phyloP scores from a whole-genome alignment of 2,888 invertebrate genomes.

The Sturmia bella region DNA sequence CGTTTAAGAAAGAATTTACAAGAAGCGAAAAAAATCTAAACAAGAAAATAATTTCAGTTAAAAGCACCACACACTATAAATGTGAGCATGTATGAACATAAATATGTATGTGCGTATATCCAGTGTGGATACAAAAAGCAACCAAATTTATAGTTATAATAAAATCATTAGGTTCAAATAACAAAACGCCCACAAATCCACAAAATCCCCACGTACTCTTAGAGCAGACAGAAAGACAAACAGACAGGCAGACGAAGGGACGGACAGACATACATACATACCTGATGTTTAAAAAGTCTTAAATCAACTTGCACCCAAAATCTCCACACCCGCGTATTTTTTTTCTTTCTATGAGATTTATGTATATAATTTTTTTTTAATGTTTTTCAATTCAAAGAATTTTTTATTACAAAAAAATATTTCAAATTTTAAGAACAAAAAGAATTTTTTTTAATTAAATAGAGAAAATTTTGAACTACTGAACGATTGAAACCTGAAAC shows the following conservation, averaged over 20 bases:
- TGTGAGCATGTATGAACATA: no score
- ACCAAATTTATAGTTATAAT: constrained; percentile 46
- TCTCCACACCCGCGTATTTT: not conserved
- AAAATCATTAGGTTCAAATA: constrained; percentile 52
- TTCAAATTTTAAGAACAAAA: not conserved
- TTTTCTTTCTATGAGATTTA: constrained; percentile 33
- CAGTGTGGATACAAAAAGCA: constrained; percentile 33
- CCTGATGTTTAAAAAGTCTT: not conserved
- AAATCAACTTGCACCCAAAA: constrained; percentile 35
- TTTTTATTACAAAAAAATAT: not conserved
- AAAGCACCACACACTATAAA: constrained; percentile 10
- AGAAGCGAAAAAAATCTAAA: not conserved
- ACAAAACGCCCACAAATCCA: constrained; percentile 46
- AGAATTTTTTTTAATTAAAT: no score
- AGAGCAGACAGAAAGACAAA: not conserved
- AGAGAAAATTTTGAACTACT: no score
- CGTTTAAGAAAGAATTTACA: constrained; percentile 27
- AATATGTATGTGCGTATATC: not conserved
- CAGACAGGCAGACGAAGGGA: constrained; percentile 11
- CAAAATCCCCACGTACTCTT: constrained; percentile 2
- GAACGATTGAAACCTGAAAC: no score
- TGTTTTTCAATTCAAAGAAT: not conserved
- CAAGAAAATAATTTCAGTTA: constrained; percentile 3
- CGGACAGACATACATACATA: not conserved
- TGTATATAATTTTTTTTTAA: not conserved